Percentiles rank a stretch among this genome's conserved stretches.
phyloP scores from a whole-genome alignment of 2,797 vertebrate species.

The Pelobates cultripes region DNA sequence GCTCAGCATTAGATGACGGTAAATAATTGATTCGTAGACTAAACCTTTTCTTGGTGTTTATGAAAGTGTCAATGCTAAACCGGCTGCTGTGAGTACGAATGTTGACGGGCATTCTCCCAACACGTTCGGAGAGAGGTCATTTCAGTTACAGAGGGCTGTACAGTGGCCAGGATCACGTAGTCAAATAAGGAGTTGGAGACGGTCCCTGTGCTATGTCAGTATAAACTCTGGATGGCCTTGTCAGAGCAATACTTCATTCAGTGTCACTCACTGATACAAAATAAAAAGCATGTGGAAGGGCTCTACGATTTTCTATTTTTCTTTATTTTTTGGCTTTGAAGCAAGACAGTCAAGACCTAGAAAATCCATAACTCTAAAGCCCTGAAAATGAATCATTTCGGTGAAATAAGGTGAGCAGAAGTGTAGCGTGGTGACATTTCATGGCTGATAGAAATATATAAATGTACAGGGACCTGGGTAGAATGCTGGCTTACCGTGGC shows the following conservation, averaged over 20 bases:
- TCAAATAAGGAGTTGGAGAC: slow-evolving; percentile 3
- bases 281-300: slow-evolving; percentile 5
- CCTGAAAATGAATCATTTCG: too few relatives aligned
- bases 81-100: background rate
- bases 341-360: too few relatives aligned
- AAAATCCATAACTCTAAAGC: too few relatives aligned
- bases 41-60: too few relatives aligned
- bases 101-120: background rate
- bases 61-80: too few relatives aligned
- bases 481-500: too few relatives aligned
- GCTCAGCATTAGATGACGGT: too few relatives aligned
- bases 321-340: background rate
- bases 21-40: too few relatives aligned
- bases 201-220: slow-evolving; percentile 44
- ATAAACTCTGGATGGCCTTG: slow-evolving; percentile 47
- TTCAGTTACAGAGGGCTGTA: slow-evolving; percentile 11
- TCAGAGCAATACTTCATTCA: slow-evolving; percentile 29
- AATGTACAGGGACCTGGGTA: too few relatives aligned
- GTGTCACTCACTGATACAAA: slow-evolving; percentile 3
- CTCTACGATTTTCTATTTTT: background rate
- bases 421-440: too few relatives aligned
- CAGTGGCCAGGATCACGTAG: slow-evolving; percentile 20
- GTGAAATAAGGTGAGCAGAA: too few relatives aligned
- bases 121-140: slow-evolving; percentile 5
- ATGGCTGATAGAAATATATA: too few relatives aligned